Conservation (phyloP, 2,797 vertebrate species). For the Lagorchestes hirsutus region DNA sequence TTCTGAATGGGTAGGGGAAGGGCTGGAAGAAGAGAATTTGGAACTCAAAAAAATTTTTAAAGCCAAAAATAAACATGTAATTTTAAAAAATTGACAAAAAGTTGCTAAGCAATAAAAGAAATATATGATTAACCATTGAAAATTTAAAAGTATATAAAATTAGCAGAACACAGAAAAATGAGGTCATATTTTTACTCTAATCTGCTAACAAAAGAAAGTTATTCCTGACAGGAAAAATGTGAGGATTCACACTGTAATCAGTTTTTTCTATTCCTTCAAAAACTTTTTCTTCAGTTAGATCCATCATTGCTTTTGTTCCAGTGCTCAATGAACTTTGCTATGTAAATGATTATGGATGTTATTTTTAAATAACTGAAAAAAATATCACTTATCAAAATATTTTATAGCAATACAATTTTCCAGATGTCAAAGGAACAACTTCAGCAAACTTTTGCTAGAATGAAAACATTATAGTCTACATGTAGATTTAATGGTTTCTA, state of each 20-base stretch:
- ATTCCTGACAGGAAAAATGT: slow-evolving; percentile 41
- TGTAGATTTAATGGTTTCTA: background rate
- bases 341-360: slow-evolving; percentile 25
- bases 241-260: slow-evolving; percentile 25
- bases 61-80: background rate
- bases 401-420: slow-evolving; percentile 42
- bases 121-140: background rate
- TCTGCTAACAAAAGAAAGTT: slow-evolving; percentile 44
- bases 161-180: slow-evolving; percentile 34
- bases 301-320: slow-evolving; percentile 41
- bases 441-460: slow-evolving; percentile 39
- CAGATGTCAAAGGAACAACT: slow-evolving; percentile 56
- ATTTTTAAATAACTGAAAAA: slow-evolving; percentile 22
- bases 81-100: background rate
- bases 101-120: background rate
- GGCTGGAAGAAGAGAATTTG: background rate
- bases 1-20: background rate
- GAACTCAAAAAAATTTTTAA: background rate
- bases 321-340: slow-evolving; percentile 17
- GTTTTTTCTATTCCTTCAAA: background rate
- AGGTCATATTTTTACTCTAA: slow-evolving; percentile 45
- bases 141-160: background rate
- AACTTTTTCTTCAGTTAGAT: background rate
- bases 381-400: background rate
- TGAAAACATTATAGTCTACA: slow-evolving; percentile 5